phyloP scores from a whole-genome alignment of 2,888 invertebrate species.

The Machimus atricapillus region DNA sequence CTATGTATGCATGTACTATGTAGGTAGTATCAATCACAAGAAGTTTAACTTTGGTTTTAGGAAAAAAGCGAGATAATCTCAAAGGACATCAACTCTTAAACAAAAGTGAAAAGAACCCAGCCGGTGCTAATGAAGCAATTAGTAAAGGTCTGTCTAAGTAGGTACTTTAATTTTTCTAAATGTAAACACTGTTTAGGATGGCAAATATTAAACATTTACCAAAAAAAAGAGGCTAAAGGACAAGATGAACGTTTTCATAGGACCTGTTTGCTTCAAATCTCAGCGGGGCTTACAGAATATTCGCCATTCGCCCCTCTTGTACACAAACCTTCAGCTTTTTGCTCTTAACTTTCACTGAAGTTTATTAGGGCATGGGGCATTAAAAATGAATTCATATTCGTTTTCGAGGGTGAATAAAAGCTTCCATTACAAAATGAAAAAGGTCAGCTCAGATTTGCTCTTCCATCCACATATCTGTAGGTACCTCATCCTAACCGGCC shows the following conservation, averaged over 20 bases:
- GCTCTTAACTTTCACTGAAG: neutral
- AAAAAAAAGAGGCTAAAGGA: neutral
- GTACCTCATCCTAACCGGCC: slow-evolving; percentile 11
- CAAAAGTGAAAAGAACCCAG: neutral
- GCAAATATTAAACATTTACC: slow-evolving; percentile 6
- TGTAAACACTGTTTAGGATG: neutral
- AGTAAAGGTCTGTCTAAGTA: neutral
- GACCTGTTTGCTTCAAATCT: neutral
- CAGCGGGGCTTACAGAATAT: neutral
- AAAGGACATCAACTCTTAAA: neutral
- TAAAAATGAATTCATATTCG: slow-evolving; percentile 25
- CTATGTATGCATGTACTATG: no score
- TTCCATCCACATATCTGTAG: neutral
- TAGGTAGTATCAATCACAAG: neutral
- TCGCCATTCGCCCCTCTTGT: neutral
- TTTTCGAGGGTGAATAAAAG: slow-evolving; percentile 18
- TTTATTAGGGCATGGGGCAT: slow-evolving; percentile 22
- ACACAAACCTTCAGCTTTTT: neutral
- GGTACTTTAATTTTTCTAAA: neutral
- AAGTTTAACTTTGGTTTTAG: neutral
- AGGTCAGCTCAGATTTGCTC: slow-evolving; percentile 18
- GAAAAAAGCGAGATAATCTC: neutral
- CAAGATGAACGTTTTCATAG: neutral
- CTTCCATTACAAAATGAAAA: slow-evolving; percentile 36
- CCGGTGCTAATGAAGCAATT: slow-evolving; percentile 14